Evolutionary conservation across 1,140 invertebrate genomes (phyloP).

Genomic region (Neotoxoptera formosana): DNA sequence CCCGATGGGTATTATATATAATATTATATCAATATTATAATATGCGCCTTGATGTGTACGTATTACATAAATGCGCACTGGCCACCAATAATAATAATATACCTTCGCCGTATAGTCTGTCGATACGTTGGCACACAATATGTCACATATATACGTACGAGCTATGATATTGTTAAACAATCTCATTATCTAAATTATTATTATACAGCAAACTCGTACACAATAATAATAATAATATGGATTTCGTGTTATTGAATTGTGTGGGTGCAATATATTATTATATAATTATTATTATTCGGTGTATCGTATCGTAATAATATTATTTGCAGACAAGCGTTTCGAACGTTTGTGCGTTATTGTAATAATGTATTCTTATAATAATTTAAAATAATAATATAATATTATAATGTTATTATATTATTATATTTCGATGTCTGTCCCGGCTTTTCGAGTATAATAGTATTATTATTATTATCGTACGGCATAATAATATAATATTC

Average conservation of each 20-base stretch:
- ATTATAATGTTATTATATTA: too few species aligned
- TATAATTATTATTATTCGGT: neutral
- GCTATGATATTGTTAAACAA: neutral
- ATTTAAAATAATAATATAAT: neutral
- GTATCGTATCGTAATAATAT: neutral
- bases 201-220: neutral
- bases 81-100: neutral
- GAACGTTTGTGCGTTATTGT: neutral
- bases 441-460: neutral
- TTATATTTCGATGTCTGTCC: neutral
- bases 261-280: neutral
- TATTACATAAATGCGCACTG: neutral
- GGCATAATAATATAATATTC: neutral
- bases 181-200: conserved; percentile 1
- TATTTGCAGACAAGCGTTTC: neutral
- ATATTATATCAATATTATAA: neutral
- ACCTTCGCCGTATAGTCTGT: neutral
- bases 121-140: neutral
- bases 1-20: neutral
- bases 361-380: conserved; percentile 11
- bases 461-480: too few species aligned
- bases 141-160: neutral
- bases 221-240: neutral
- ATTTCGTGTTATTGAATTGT: neutral
- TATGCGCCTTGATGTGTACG: neutral